A percentile compares a stretch with the other conserved stretches of the same genome.
phyloP scores from a whole-genome alignment of 1,140 invertebrate species.

The Drosophila azteca region DNA sequence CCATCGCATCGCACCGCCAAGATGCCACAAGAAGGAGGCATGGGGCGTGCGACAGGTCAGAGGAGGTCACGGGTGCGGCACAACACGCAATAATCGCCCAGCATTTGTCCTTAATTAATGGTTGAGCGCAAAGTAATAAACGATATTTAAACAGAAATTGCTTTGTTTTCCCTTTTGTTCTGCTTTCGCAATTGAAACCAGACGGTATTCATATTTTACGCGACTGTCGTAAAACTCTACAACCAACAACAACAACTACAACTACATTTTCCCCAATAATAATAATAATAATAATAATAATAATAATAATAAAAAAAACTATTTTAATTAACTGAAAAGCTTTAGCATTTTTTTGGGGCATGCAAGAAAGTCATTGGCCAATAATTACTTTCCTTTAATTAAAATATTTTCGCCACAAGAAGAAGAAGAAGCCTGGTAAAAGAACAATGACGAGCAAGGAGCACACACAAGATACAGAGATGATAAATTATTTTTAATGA shows the following conservation, averaged over 20 bases:
- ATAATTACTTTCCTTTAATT: constrained; percentile 64
- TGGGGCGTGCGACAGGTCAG: constrained; percentile 40
- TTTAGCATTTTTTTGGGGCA: constrained; percentile 3
- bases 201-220: constrained; percentile 50
- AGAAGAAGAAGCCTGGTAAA: neutral
- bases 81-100: constrained; percentile 74
- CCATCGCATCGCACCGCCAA: constrained; percentile 14
- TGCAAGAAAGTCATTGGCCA: constrained; percentile 53
- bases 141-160: constrained; percentile 65
- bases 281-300: constrained; percentile 12
- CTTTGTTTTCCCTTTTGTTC: constrained; percentile 56
- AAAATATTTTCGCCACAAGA: constrained; percentile 55
- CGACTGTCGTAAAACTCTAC: constrained; percentile 58
- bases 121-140: constrained; percentile 68
- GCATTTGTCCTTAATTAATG: constrained; percentile 78
- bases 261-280: constrained; percentile 21
- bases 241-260: constrained; percentile 14
- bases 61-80: constrained; percentile 20
- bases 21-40: constrained; percentile 35
- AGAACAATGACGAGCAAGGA: neutral
- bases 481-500: constrained; percentile 78
- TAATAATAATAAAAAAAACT: constrained; percentile 20
- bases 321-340: constrained; percentile 60
- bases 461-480: constrained; percentile 49
- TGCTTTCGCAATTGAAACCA: constrained; percentile 72